phyloP scores from a whole-genome alignment of 2,797 vertebrate species.

The Champsocephalus gunnari region DNA sequence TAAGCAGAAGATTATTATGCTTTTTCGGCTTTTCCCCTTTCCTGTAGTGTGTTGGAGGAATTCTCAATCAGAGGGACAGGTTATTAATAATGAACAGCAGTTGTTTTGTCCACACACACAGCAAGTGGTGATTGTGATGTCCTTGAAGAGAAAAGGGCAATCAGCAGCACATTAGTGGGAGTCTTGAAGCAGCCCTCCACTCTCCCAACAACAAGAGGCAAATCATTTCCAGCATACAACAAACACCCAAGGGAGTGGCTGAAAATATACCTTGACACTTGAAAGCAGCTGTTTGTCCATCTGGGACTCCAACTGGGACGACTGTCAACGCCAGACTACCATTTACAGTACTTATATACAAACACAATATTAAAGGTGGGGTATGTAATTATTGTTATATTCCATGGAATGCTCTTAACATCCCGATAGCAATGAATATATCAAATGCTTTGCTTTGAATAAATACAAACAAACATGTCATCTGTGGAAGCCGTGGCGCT shows the following conservation, averaged over 20 bases:
- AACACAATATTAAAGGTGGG: neutral
- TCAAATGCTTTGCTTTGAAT: no score
- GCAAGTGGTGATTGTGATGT: neutral
- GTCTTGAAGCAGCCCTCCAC: neutral
- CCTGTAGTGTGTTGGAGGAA: neutral
- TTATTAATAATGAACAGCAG: neutral
- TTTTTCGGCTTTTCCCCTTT: no score
- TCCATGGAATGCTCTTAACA: no score
- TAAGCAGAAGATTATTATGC: no score
- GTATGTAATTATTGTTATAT: no score
- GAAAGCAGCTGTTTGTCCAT: slow-evolving; percentile 37
- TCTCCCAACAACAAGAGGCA: neutral
- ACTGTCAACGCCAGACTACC: neutral
- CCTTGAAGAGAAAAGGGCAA: slow-evolving; percentile 31
- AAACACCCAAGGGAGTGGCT: slow-evolving; percentile 27
- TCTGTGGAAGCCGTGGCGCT: no score
- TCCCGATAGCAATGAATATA: no score
- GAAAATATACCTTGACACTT: slow-evolving; percentile 57
- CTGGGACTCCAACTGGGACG: slow-evolving; percentile 40
- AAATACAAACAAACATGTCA: no score
- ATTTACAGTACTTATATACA: neutral
- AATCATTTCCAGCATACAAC: slow-evolving; percentile 12
- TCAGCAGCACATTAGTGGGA: slow-evolving; percentile 21
- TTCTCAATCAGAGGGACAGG: neutral
- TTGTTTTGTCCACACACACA: neutral